Evolutionary conservation across 2,113 vertebrate species (phyloP), one percentile per base, ranked within the genome.

Genomic region (Xenopus borealis): DNA sequence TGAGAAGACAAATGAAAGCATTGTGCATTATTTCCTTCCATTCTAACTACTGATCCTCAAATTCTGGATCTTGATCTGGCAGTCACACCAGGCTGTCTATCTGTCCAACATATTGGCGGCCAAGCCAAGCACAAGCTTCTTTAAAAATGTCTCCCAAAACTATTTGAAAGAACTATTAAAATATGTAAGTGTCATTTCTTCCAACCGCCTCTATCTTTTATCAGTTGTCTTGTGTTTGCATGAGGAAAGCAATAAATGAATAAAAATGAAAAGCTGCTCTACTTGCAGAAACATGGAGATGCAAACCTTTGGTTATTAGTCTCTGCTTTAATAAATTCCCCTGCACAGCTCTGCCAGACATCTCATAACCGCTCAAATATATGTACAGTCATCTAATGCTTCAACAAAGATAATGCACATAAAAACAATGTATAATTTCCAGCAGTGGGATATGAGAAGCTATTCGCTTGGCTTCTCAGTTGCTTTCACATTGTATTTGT

Each of bases 291-390:
- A 77, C 58, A 77, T 64, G 33, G 46, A 77, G 47, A 77, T 69
- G 61, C 61, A 57, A 70, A 50, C 46, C 7, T 46, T 58, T 30
- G 33, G 66, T 53, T 70, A 70, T 70, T 77, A 69, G 63, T 62
- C 59, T 12, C 33, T 62, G 44, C 74, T 53, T 53, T 77, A 69
- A 77, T 77, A 77, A 70, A 77, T 75, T 64, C 74, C 20, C 20
- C 23, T 18, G 66, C 66, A 76, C 73, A 77, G 69, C 66, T 77
- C 74, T 57, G 19, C 66, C 66, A 77, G 74, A 77, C 74, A 77
- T 77, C 74, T 77, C 61, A 70, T 70, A 70, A 77, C 61, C 44
- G 50, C 74, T 77, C 58, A 57, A 64, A 77, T 77, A 64, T 69
- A 77, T 70, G 74, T 70, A 69, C 59, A 63, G 66, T 64, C 74